These are phyloP conservation scores for Drosophila littoralis DNA, from an alignment of 1,140 invertebrate genomes.

Conservation along the genomic window DNA sequence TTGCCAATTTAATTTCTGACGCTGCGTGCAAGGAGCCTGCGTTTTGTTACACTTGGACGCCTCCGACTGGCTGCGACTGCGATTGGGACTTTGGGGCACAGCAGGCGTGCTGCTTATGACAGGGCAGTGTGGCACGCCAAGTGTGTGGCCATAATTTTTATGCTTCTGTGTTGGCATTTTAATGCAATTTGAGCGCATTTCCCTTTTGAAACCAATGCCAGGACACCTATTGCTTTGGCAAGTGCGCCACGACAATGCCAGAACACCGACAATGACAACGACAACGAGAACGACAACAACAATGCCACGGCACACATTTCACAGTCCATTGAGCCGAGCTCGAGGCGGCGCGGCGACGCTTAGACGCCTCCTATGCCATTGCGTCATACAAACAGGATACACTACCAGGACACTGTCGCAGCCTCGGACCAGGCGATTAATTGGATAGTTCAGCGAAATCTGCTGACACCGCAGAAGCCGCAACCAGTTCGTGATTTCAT, in stretches of 20 bases:
- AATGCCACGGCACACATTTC: constrained; percentile 68
- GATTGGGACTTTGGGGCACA: constrained; percentile 48
- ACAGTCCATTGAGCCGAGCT: constrained; percentile 74
- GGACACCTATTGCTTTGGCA: constrained; percentile 83
- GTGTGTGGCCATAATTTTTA: constrained; percentile 80
- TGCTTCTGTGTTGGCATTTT: constrained; percentile 81
- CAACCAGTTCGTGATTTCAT: constrained; percentile 56
- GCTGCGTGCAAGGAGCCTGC: constrained; percentile 74
- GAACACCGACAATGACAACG: constrained; percentile 42
- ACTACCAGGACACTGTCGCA: constrained; percentile 10
- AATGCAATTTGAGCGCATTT: constrained; percentile 81
- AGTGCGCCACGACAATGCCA: constrained; percentile 58
- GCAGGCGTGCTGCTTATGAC: constrained; percentile 79
- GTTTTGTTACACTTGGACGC: constrained; percentile 82
- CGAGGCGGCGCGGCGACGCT: constrained; percentile 56
- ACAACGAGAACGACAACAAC: constrained; percentile 18
- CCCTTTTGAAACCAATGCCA: constrained; percentile 82
- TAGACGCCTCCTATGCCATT: constrained; percentile 62
- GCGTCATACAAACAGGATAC: constrained; percentile 72
- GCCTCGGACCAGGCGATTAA: constrained; percentile 53
- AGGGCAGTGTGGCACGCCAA: constrained; percentile 60
- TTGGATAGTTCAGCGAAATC: constrained; percentile 55
- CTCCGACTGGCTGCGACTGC: constrained; percentile 64
- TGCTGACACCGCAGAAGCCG: constrained; percentile 63
- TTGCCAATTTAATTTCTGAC: constrained; percentile 82